Percentiles rank a stretch among this genome's conserved stretches.
Conservation (phyloP, 2,888 invertebrate genomes). For the Stenodera caucasica region DNA sequence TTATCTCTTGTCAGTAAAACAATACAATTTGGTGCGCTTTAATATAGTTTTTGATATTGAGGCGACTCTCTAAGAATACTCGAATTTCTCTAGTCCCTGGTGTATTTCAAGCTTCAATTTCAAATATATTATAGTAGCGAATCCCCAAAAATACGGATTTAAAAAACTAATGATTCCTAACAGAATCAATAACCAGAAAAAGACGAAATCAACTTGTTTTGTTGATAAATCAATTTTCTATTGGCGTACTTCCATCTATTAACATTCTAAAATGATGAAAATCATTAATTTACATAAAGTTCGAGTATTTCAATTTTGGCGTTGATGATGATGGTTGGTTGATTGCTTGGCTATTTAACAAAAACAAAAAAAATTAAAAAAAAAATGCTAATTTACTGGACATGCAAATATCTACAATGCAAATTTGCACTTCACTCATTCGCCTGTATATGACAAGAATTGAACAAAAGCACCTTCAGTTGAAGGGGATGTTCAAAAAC, state of each 20-base stretch:
- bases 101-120: background rate
- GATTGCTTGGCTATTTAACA: no score
- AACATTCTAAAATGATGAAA: background rate
- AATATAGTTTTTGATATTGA: background rate
- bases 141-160: background rate
- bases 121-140: background rate
- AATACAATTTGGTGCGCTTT: background rate
- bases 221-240: background rate
- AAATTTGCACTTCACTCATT: slow-evolving; percentile 32
- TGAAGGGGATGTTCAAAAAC: slow-evolving; percentile 16
- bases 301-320: slow-evolving; percentile 2
- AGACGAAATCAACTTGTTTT: background rate
- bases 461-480: slow-evolving; percentile 9
- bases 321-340: background rate
- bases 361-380: no score
- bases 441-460: slow-evolving; percentile 21
- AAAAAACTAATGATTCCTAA: background rate
- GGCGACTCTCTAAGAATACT: background rate
- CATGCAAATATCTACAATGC: slow-evolving; percentile 32
- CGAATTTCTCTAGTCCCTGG: background rate
- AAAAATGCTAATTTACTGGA: slow-evolving; percentile 33
- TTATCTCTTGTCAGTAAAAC: background rate
- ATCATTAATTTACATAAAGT: slow-evolving; percentile 21
- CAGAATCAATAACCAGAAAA: background rate
- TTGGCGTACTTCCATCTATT: slow-evolving; percentile 1